Conservation (phyloP, 2,797 vertebrate species). For the Austrolebias charrua region DNA sequence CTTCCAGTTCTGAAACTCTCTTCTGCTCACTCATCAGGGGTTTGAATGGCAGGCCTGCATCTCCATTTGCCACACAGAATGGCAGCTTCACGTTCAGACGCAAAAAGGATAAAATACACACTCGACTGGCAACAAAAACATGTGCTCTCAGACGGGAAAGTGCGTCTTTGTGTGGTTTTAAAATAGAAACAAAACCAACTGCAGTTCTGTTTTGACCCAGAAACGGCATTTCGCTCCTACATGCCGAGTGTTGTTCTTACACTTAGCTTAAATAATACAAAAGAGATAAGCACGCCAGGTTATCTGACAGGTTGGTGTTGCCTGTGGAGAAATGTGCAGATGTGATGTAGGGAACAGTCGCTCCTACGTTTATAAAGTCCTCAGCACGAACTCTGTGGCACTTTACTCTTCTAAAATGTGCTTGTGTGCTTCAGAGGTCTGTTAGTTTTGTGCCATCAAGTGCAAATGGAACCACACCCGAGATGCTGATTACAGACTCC, state of each 20-base stretch:
- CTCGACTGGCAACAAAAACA: conserved; percentile 24
- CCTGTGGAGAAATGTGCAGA: neutral
- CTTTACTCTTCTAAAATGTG: conserved; percentile 8
- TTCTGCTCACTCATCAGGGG: conserved; percentile 5
- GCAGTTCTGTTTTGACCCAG: conserved; percentile 59
- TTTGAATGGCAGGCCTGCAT: conserved; percentile 5
- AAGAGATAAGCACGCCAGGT: too few relatives aligned
- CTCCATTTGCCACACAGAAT: conserved; percentile 12
- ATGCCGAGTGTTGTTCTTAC: conserved; percentile 1
- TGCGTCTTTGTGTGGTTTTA: conserved; percentile 26
- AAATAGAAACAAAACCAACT: conserved; percentile 38
- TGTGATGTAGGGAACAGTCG: neutral
- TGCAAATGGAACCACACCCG: conserved; percentile 46
- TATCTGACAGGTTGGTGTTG: neutral
- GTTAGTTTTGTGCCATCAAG: conserved; percentile 47
- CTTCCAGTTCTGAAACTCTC: conserved; percentile 6
- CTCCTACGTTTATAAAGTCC: conserved; percentile 7
- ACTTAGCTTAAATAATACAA: neutral
- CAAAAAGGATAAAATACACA: conserved; percentile 15
- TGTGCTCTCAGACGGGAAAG: conserved; percentile 13
- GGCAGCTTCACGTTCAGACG: conserved; percentile 1
- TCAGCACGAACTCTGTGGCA: neutral
- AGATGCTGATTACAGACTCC: conserved; percentile 24
- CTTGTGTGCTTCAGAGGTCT: conserved; percentile 12
- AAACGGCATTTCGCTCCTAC: conserved; percentile 47